These are phyloP conservation scores for Drosophila mauritiana DNA, from an alignment of 1,140 invertebrate species.

Conservation along the genomic window DNA sequence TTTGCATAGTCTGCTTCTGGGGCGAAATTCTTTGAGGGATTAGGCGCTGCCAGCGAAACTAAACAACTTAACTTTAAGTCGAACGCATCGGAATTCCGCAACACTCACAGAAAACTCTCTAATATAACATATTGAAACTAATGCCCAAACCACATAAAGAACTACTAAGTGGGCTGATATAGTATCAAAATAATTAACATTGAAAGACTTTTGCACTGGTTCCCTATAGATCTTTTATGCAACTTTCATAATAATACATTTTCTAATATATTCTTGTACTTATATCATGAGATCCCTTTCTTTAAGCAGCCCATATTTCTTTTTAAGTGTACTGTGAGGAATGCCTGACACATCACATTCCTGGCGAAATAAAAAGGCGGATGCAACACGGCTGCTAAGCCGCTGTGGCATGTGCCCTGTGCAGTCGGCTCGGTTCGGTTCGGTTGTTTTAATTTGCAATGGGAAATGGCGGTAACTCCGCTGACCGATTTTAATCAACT, in stretches of 20 bases:
- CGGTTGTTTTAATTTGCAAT: slow-evolving; percentile 17
- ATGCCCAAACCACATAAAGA: not conserved
- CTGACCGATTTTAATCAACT: slow-evolving; percentile 54
- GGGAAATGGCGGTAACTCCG: slow-evolving; percentile 23
- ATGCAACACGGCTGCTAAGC: slow-evolving; percentile 44
- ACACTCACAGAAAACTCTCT: slow-evolving; percentile 14
- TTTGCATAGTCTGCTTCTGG: slow-evolving; percentile 43
- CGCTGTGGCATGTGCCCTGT: slow-evolving; percentile 31
- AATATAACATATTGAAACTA: too few relatives aligned
- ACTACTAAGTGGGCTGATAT: too few relatives aligned
- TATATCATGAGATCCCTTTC: too few relatives aligned
- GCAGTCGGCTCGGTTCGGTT: slow-evolving; percentile 11
- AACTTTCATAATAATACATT: too few relatives aligned
- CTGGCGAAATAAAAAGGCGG: slow-evolving; percentile 26
- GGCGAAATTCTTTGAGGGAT: slow-evolving; percentile 68
- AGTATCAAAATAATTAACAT: too few relatives aligned
- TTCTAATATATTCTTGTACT: too few relatives aligned
- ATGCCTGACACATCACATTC: slow-evolving; percentile 49
- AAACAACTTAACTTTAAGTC: slow-evolving; percentile 41
- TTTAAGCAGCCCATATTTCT: not conserved
- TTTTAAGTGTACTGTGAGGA: slow-evolving; percentile 15
- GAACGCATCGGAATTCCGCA: slow-evolving; percentile 35
- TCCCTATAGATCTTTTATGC: too few relatives aligned
- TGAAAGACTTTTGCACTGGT: too few relatives aligned
- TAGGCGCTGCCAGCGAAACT: slow-evolving; percentile 38